A percentile compares a stretch with the other conserved stretches of the same genome.
phyloP scores from a whole-genome alignment of 37 sponge, comb jelly and placozoan species.

The Trichoplax adhaerens region DNA sequence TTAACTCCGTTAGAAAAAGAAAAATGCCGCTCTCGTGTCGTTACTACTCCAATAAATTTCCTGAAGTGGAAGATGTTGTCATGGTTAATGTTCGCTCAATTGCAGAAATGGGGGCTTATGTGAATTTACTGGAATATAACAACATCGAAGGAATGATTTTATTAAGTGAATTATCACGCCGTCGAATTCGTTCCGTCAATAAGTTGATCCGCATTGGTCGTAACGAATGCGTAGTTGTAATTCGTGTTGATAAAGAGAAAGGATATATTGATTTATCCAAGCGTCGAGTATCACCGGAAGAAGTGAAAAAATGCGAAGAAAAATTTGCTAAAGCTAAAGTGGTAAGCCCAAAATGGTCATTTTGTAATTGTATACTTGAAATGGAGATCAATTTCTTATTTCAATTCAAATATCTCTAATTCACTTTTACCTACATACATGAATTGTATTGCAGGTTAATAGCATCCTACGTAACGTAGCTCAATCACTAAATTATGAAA shows the following conservation, averaged over 20 bases:
- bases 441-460: slow-evolving; percentile 39
- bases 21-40: slow-evolving; percentile 27
- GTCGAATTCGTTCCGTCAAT: slow-evolving; percentile 93
- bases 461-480: slow-evolving; percentile 82
- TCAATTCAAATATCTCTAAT: no score
- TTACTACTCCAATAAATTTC: slow-evolving; percentile 61
- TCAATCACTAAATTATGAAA: slow-evolving; percentile 48
- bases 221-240: slow-evolving; percentile 94
- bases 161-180: slow-evolving; percentile 79
- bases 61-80: slow-evolving; percentile 94
- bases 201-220: slow-evolving; percentile 85
- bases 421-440: not conserved
- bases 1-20: no score
- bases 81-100: slow-evolving; percentile 94
- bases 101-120: slow-evolving; percentile 96
- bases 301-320: slow-evolving; percentile 85
- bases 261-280: slow-evolving; percentile 98
- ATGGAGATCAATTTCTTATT: no score
- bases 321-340: slow-evolving; percentile 86
- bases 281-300: slow-evolving; percentile 84
- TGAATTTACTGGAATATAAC: slow-evolving; percentile 85
- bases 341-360: slow-evolving; percentile 11
- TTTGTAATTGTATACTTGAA: no score
- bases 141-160: slow-evolving; percentile 96
- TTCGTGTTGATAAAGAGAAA: slow-evolving; percentile 91